Percentiles rank a stretch among this genome's conserved stretches.
phyloP scores from a whole-genome alignment of 2,113 vertebrate genomes.

The Stegostoma tigrinum region DNA sequence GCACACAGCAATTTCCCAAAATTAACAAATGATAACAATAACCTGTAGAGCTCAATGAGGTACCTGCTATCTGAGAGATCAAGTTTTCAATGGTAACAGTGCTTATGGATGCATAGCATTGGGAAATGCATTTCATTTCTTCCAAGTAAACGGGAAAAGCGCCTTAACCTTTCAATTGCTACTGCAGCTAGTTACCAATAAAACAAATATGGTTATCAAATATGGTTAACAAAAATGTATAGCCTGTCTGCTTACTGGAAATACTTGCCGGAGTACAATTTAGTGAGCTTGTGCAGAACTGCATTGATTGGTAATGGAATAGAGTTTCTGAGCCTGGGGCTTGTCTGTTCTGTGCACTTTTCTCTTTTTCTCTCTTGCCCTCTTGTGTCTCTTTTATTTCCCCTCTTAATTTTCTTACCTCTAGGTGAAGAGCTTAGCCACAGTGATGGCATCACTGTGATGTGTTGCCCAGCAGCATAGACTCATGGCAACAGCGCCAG shows the following conservation, averaged over 20 bases:
- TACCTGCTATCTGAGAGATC: background rate
- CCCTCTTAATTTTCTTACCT: no score
- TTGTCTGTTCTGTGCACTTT: no score
- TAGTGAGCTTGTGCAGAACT: background rate
- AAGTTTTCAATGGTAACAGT: background rate
- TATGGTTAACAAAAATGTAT: background rate
- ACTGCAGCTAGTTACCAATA: background rate
- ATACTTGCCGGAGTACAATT: constrained; percentile 11
- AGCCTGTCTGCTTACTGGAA: background rate
- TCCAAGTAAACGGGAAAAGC: background rate
- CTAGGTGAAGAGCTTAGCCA: no score
- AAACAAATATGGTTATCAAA: background rate
- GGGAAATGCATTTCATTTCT: background rate
- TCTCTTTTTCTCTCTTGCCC: no score
- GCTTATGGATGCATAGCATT: background rate
- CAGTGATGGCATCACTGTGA: no score
- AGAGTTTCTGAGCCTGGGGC: no score
- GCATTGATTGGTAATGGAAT: background rate
- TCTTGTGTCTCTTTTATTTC: no score
- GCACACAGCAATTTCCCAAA: background rate
- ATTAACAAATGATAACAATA: background rate
- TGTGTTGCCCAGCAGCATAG: no score
- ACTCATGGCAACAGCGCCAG: no score
- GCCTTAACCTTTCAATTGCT: background rate
- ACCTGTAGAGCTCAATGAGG: background rate